phyloP scores from a whole-genome alignment of 2,797 vertebrate species.

The Sciurus carolinensis region DNA sequence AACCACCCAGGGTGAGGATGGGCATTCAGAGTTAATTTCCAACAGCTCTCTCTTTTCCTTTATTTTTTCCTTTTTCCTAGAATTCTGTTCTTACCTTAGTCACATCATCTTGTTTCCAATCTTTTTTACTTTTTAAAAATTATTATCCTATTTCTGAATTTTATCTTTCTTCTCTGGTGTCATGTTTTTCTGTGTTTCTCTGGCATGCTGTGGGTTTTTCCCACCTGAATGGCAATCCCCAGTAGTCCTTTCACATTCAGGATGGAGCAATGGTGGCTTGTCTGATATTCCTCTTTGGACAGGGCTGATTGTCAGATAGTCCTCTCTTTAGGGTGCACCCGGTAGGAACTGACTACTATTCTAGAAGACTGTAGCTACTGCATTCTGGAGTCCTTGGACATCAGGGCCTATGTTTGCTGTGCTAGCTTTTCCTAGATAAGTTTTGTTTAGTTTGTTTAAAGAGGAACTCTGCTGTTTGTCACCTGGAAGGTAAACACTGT shows the following conservation, averaged over 20 bases:
- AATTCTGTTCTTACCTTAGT: neutral
- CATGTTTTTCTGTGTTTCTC: neutral
- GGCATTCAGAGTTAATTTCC: conserved; percentile 5
- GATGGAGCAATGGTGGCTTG: neutral
- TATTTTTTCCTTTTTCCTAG: neutral
- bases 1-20: neutral
- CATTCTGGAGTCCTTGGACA: neutral
- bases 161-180: conserved; percentile 20
- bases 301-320: neutral
- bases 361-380: neutral
- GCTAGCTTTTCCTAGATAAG: neutral
- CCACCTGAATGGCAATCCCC: no score
- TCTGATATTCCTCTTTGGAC: neutral
- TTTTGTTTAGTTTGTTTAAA: conserved; percentile 25
- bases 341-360: neutral
- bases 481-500: neutral
- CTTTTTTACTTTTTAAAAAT: neutral
- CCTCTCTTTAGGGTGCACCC: neutral
- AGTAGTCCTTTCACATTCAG: neutral
- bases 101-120: neutral
- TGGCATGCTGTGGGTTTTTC: neutral
- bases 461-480: neutral
- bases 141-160: neutral
- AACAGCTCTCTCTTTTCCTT: neutral
- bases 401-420: neutral